A percentile compares a stretch with the other conserved stretches of the same genome.
phyloP scores from a whole-genome alignment of 2,113 vertebrate species.

The Nibea coibor region DNA sequence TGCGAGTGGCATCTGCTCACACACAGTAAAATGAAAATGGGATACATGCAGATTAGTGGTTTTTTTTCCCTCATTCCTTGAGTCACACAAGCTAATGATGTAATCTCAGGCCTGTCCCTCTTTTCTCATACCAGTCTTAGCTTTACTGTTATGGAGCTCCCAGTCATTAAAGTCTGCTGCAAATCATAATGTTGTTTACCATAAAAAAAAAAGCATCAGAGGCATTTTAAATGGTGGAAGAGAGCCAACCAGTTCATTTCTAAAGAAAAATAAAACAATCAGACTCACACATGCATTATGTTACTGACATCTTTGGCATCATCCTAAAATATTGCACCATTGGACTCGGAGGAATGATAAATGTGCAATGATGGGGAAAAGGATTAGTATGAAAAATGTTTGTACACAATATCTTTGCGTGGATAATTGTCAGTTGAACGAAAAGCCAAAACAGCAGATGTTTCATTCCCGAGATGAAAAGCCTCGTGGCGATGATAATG shows the following conservation, averaged over 20 bases:
- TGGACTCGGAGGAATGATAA: constrained; percentile 36
- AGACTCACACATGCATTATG: constrained; percentile 36
- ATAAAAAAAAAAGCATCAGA: constrained; percentile 45
- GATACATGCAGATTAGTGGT: constrained; percentile 18
- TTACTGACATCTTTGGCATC: constrained; percentile 42
- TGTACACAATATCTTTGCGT: constrained; percentile 58
- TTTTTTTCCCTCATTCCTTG: constrained; percentile 10
- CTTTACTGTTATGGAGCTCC: constrained; percentile 44
- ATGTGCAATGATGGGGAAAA: constrained; percentile 54
- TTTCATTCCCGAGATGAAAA: constrained; percentile 63
- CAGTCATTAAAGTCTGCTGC: constrained; percentile 46
- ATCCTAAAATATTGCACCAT: constrained; percentile 42
- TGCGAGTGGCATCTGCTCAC: constrained; percentile 30
- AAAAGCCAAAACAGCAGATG: constrained; percentile 74
- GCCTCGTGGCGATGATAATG: constrained; percentile 70
- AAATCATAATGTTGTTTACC: constrained; percentile 53
- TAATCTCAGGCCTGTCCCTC: constrained; percentile 47
- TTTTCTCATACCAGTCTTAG: constrained; percentile 10
- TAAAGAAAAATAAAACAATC: constrained; percentile 21
- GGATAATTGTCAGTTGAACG: constrained; percentile 73
- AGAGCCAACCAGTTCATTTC: constrained; percentile 32
- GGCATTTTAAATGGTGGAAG: constrained; percentile 34
- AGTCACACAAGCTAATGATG: constrained; percentile 30
- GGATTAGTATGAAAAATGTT: constrained; percentile 69
- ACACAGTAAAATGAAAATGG: constrained; percentile 32